Evolutionary conservation across 2,113 vertebrate species (phyloP), one percentile per base, ranked within the genome.

Genomic region (Zeus faber): DNA sequence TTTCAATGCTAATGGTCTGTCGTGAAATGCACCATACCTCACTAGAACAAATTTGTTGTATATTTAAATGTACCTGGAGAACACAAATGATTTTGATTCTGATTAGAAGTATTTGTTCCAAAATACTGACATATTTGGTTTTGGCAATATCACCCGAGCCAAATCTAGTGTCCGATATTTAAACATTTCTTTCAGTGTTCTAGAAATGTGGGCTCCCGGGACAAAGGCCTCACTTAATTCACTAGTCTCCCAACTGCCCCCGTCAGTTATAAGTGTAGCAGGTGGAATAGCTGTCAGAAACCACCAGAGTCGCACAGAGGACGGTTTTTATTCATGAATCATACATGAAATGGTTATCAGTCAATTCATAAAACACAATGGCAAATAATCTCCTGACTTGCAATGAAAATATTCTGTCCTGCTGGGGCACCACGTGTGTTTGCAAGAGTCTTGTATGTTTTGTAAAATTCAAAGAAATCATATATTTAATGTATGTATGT

Each of bases 271-370:
- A n/a, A n/a, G n/a, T n/a, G n/a, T n/a, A n/a, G n/a, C n/a, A n/a
- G n/a, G n/a, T 74, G 75, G 67, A 62, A 47, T 22, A 70, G 60
- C 61, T 74, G 81, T 76, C 57, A 64, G 54, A 49, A 22, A 39
- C 48, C 24, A 47, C 21, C 50, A 57, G n/a, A n/a, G n/a, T n/a
- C 6, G n/a, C 31, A 33, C 4, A 0, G 52, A 41, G 47, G 52
- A 22, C 27, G 50, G 74, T 79, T 74, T 67, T 68, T 52, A 49
- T 25, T 58, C 65, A 72, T 67, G 43, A 65, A 78, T 81, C 50
- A 62, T 72, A 70, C 16, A 75, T 80, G 67, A 67, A 43, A 9
- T 70, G 55, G 70, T 82, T 41, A 50, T 33, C n/a, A 27, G 26
- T 18, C 20, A 22, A 43, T 29, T 65, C 43, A 72, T 79, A 40